Evolutionary conservation across 1,140 invertebrate species (phyloP), one percentile per base, ranked within the genome.

Genomic region (Bombus impatiens): DNA sequence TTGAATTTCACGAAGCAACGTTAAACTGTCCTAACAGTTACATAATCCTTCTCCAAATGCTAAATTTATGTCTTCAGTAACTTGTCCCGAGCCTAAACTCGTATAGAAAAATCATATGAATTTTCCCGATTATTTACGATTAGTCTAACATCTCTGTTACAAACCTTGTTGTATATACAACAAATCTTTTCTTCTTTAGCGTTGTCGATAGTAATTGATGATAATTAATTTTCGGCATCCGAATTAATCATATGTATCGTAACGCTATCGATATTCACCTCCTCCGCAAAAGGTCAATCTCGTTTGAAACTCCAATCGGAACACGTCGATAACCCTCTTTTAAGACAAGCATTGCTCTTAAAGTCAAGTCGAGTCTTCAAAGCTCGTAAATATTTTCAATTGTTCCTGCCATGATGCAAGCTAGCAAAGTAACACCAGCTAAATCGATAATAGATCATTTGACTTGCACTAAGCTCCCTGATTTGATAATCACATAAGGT

Each of bases 181-280:
- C 18, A 53, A 53, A 22, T 53, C 5, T 22, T 53, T 22, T 53
- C 5, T 22, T 22, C 6, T 53, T 53, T 8, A 22, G 18, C 5
- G 6, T 22, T 53, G 47, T 53, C 18, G 1, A 22, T 53, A 53
- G 28, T 13, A n/a, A n/a, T 13, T n/a, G 28, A n/a, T n/a, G 3
- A 62, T n/a, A 40, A 28, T 40, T 37, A 28, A 28, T 40, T 25
- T 12, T 28, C 22, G 1, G 3, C 35, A 32, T 37, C 18, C 8
- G 15, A 22, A 35, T 68, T 68, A 68, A 87, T 87, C 15, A 85
- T 68, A n/a, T 28, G 13, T 18, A 32, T 35, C 32, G 28, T 74
- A 22, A 25, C 10, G 3, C n/a, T 75, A 68, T 68, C 35, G 67
- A 68, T 37, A 32, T 68, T 68, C 18, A 22, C 8, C 8, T 68